Percentiles rank a stretch among this genome's conserved stretches.
phyloP scores from a whole-genome alignment of 2,113 vertebrate genomes.

The Catharus minimus region DNA sequence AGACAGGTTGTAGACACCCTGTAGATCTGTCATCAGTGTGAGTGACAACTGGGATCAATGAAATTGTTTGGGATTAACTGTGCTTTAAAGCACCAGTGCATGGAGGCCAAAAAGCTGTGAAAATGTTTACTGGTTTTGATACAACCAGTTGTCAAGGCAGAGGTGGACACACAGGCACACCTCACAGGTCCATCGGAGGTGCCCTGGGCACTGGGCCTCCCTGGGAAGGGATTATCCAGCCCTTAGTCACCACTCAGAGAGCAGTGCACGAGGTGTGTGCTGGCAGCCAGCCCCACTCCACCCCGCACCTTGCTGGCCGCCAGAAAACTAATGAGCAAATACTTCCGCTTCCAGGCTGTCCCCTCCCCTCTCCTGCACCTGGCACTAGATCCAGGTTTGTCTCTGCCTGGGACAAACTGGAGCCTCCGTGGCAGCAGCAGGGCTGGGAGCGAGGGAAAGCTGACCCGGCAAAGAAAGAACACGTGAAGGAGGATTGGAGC shows the following conservation, averaged over 20 bases:
- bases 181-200: fast-evolving
- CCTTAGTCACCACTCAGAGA: background rate
- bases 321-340: slow-evolving; percentile 8
- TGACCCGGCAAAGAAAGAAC: fast-evolving
- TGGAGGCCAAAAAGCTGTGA: background rate
- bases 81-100: background rate
- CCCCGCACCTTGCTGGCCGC: background rate
- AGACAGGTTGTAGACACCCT: background rate
- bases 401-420: background rate
- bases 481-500: background rate
- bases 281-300: background rate
- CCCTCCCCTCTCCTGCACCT: slow-evolving; percentile 22
- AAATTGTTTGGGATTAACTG: background rate
- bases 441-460: background rate
- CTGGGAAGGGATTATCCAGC: background rate
- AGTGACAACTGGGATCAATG: background rate
- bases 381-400: background rate
- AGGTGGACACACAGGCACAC: background rate
- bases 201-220: background rate
- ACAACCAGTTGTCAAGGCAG: background rate
- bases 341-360: slow-evolving; percentile 17
- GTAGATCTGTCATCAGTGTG: too few species aligned
- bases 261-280: background rate
- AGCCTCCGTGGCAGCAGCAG: background rate
- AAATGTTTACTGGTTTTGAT: background rate